phyloP scores from a whole-genome alignment of 2,797 vertebrate species.

The Aythya fuligula region DNA sequence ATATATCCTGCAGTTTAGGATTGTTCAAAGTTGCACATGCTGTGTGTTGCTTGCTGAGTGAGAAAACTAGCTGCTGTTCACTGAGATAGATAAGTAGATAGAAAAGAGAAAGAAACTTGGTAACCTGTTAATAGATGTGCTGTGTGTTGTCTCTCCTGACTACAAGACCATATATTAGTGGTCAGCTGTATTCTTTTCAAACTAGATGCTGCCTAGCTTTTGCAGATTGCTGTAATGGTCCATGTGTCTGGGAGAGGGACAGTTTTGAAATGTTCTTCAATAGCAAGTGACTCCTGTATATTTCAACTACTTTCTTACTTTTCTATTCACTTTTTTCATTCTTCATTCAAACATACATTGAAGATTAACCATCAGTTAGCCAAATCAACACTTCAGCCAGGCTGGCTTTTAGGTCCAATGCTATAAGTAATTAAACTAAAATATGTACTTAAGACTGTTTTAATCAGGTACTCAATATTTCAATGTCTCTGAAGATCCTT shows the following conservation, averaged over 20 bases:
- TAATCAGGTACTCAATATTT: background rate
- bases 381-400: background rate
- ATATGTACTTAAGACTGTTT: background rate
- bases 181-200: background rate
- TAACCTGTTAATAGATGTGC: conserved; percentile 30
- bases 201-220: background rate
- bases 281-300: background rate
- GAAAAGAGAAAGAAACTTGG: conserved; percentile 13
- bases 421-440: background rate
- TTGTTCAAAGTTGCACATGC: conserved; percentile 74
- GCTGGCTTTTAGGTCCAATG: background rate
- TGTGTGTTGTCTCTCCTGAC: conserved; percentile 16
- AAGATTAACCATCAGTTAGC: background rate
- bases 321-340: background rate
- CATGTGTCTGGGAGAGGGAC: background rate
- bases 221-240: background rate
- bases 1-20: conserved; percentile 73
- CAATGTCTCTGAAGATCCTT: background rate
- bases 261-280: background rate
- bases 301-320: background rate
- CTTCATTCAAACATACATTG: background rate
- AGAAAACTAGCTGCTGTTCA: conserved; percentile 55
- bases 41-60: conserved; percentile 67
- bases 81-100: conserved; percentile 42
- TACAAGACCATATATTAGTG: background rate